Percentiles rank a stretch among this genome's conserved stretches.
These are phyloP conservation scores for Hymenopus coronatus DNA, from an alignment of 2,888 invertebrate genomes.

Conservation along the genomic window DNA sequence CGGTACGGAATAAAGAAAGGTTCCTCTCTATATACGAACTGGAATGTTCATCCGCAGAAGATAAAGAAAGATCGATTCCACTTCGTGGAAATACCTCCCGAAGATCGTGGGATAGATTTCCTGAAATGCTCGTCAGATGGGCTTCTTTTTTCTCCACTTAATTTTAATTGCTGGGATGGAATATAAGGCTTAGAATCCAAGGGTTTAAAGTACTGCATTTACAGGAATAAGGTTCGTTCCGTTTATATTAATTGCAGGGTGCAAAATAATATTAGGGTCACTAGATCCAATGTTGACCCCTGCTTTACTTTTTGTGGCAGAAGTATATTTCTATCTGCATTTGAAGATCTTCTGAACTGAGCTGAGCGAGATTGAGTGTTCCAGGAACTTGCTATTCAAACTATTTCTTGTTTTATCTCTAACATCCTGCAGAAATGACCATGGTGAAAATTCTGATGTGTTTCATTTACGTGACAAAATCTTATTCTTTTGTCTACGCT, in stretches of 20 bases:
- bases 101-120: neutral
- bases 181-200: neutral
- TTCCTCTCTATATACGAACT: neutral
- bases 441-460: too few relatives aligned
- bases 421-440: too few relatives aligned
- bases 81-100: neutral
- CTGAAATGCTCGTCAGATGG: neutral
- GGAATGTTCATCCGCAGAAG: neutral
- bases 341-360: neutral
- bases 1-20: neutral
- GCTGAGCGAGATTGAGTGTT: neutral
- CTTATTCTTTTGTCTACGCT: too few relatives aligned
- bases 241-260: neutral
- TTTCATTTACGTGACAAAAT: too few relatives aligned
- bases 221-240: neutral
- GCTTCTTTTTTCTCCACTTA: neutral
- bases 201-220: neutral
- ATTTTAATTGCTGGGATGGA: neutral
- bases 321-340: neutral
- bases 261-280: neutral
- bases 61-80: neutral
- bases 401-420: too few relatives aligned
- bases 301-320: too few relatives aligned
- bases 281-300: neutral
- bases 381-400: neutral